Evolutionary conservation across 2,888 invertebrate species (phyloP).

Genomic region (Epirrhoe alternata): DNA sequence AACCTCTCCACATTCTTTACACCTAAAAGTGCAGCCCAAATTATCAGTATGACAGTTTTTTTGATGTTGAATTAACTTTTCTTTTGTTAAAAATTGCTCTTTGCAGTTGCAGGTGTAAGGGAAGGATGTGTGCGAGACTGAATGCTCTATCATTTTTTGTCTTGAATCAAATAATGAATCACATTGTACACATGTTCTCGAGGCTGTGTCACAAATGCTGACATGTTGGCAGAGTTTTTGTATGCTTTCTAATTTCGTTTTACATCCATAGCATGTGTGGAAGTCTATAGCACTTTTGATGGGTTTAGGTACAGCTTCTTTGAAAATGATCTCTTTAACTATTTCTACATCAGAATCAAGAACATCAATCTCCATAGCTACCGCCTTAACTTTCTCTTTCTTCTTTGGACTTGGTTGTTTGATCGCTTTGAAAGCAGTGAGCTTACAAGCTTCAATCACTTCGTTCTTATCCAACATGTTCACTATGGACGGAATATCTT

Average conservation of each 20-base stretch:
- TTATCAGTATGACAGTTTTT: constrained; percentile 64
- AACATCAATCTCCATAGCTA: constrained; percentile 74
- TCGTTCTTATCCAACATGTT: constrained; percentile 75
- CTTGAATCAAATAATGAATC: constrained; percentile 71
- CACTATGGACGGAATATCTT: constrained; percentile 78
- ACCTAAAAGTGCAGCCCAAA: constrained; percentile 66
- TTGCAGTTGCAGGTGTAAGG: constrained; percentile 66
- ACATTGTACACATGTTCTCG: constrained; percentile 71
- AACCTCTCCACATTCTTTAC: constrained; percentile 71
- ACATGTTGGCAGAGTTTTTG: constrained; percentile 71
- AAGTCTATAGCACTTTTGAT: constrained; percentile 50
- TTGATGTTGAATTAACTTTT: constrained; percentile 63
- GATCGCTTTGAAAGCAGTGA: constrained; percentile 51
- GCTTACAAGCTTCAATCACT: constrained; percentile 54
- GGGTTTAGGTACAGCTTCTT: constrained; percentile 56
- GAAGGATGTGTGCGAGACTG: constrained; percentile 53
- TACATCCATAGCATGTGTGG: constrained; percentile 72
- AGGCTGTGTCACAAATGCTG: constrained; percentile 68
- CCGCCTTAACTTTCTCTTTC: constrained; percentile 56
- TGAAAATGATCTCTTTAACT: constrained; percentile 68
- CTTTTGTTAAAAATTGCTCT: constrained; percentile 62
- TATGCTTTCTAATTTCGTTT: constrained; percentile 62
- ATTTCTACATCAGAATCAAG: constrained; percentile 73
- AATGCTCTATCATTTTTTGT: constrained; percentile 71
- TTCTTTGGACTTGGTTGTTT: constrained; percentile 71